Conservation (phyloP, 1,140 invertebrate genomes). For the Oryctes rhinoceros region DNA sequence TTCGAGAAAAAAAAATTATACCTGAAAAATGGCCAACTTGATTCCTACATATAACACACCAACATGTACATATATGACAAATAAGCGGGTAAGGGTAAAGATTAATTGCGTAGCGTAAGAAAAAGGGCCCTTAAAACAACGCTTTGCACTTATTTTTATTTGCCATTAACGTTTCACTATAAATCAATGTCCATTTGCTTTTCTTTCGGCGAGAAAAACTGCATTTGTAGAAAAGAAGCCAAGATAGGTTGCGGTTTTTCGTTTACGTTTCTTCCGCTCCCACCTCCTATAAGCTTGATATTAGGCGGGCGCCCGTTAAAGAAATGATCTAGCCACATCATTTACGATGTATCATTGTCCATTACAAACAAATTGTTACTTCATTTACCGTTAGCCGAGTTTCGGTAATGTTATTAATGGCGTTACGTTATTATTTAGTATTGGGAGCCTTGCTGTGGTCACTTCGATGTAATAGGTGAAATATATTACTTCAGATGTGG, state of each 20-base stretch:
- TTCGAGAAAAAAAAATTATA: no score
- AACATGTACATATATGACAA: conserved; percentile 8
- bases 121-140: conserved; percentile 53
- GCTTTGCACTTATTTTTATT: conserved; percentile 60
- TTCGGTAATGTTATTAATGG: conserved; percentile 13
- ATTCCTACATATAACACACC: no score
- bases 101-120: conserved; percentile 40
- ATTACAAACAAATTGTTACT: conserved; percentile 14
- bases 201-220: conserved; percentile 39
- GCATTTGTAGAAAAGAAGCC: conserved; percentile 25
- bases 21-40: no score
- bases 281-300: conserved; percentile 28
- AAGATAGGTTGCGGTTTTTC: conserved; percentile 19
- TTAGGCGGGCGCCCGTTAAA: conserved; percentile 11
- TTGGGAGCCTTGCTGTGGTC: no score
- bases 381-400: not conserved
- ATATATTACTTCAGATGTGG: no score
- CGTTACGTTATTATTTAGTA: not conserved
- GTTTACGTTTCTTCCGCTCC: not conserved
- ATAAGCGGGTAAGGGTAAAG: conserved; percentile 13
- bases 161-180: conserved; percentile 57
- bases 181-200: conserved; percentile 55
- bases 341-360: conserved; percentile 1
- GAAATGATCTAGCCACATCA: not conserved
- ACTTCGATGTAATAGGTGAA: no score